Base-by-base conservation (phyloP, 2,113 vertebrate genomes). In the Proteles cristata region DNA sequence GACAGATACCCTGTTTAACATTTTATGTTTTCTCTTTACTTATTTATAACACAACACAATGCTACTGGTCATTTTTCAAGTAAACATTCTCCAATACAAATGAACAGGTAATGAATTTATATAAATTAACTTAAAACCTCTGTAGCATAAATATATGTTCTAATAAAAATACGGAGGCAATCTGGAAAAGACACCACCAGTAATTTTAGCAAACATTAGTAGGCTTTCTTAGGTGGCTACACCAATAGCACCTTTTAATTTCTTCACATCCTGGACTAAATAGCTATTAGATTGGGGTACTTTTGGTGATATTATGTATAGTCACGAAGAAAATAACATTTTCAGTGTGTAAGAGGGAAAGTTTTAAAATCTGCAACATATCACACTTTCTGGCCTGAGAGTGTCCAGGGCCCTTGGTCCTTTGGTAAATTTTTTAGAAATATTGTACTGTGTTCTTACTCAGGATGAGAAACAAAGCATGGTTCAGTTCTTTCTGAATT, bases 11-110 rank as follows among this genome's bases (percentile, higher is more conserved):
- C 33, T 88, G 17, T 88, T 88, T 81, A 94, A 96, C 80, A 84
- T 95, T 96, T 58, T 85, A 79, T 81, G 23, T 23, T 85, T 94
- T 92, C 82, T 81, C 61, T 93, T 96, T 69, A 83, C n/a, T 94
- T 97, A 88, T 93, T 96, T 94, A 94, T 90, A 81, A 4, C 7
- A 65, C 2, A 90, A 77, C 17, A 82, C 61, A 73, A 33, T 94
- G 28, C 33, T 71, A 94, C 28, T 81, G 63, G 7, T 31, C n/a
- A 73, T 90, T 96, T 89, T 43, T 97, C 58, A 95, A 82, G n/a
- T 83, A 87, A 95, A 82, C 11, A 26, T 96, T 90, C 35, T 66
- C n/a, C 3, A 91, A 1, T 80, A 61, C 55, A 28, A 94, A 55
- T 35, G 39, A 90, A 77, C 65, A 85, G 12, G 4, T 65, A 82